Evolutionary conservation across 2,797 vertebrate genomes (phyloP).

Genomic region (Botia kubotai): DNA sequence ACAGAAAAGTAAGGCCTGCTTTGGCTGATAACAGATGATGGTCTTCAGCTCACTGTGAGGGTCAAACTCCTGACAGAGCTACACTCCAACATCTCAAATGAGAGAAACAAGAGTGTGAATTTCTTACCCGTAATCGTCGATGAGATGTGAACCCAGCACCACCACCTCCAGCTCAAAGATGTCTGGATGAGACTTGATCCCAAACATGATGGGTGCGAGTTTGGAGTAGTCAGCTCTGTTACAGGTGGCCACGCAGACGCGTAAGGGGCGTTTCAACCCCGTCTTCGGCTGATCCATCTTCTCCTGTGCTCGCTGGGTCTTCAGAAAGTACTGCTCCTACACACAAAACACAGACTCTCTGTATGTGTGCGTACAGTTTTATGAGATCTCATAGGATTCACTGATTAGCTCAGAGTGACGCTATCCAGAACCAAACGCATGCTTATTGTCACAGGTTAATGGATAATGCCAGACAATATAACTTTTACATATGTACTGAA

Average conservation of each 20-base stretch:
- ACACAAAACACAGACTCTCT: not conserved
- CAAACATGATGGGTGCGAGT: conserved; percentile 97
- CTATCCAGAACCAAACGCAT: not conserved
- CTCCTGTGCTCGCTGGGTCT: conserved; percentile 78
- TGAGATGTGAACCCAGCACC: conserved; percentile 95
- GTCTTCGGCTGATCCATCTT: conserved; percentile 81
- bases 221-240: conserved; percentile 99
- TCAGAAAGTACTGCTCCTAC: conserved; percentile 89
- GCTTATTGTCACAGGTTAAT: not conserved
- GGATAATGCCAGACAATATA: too few relatives aligned
- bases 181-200: conserved; percentile 89
- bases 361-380: not conserved
- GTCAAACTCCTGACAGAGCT: not conserved
- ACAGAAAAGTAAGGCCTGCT: not conserved
- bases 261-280: conserved; percentile 79
- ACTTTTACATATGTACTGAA: not conserved
- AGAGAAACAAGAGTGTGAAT: not conserved
- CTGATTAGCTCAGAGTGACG: not conserved
- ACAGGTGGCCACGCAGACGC: conserved; percentile 95
- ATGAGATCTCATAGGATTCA: not conserved
- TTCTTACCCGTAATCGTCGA: conserved; percentile 95
- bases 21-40: conserved; percentile 12
- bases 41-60: not conserved
- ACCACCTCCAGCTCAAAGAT: conserved; percentile 93
- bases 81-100: conserved; percentile 26